Base-by-base conservation (phyloP, 2,888 invertebrate species). In the Chesias legatella region DNA sequence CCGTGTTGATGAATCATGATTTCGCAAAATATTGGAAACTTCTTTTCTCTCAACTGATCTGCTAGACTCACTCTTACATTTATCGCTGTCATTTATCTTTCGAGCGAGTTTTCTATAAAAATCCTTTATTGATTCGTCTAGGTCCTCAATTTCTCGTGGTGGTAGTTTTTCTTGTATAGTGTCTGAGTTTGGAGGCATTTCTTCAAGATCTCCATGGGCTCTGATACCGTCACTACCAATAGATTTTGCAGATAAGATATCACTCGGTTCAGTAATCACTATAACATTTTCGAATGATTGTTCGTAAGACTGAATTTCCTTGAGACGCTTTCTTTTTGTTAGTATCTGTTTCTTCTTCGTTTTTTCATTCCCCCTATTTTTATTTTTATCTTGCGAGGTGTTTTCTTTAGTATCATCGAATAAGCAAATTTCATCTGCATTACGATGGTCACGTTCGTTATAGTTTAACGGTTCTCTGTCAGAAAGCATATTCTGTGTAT, bases 141-240 rank as follows among this genome's bases (percentile, higher is more conserved):
- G 44, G 37, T 74, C 60, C 48, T 69, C 64, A 1, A 68, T 47
- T 32, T 75, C 75, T 23, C 84, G 61, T 0, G 70, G 67, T 46
- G 57, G 35, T 1, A 74, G 40, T 1, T 38, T 41, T 55, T 72
- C 50, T 1, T 44, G 37, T 3, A 79, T 60, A 1, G 58, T 36
- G n/a, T 58, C 50, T 0, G 60, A 38, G 30, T 56, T 53, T 0
- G 80, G 82, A 0, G 83, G 82, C 0, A 43, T 37, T 58, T 81
- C 80, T n/a, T 75, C 58, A 0, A 56, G 51, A 27, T 73, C 69
- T 0, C 77, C 78, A 21, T 82, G 82, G 1, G 65, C 84, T 10
- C 67, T 80, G 10, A 83, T 81, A 1, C 76, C 79, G n/a, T 62
- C 34, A 1, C 78, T 75, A 1, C 56, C 53, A 40, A 83, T 75